Evolutionary conservation across 2,113 vertebrate species (phyloP), one percentile per base, ranked within the genome.

Genomic region (Cyanistes caeruleus): DNA sequence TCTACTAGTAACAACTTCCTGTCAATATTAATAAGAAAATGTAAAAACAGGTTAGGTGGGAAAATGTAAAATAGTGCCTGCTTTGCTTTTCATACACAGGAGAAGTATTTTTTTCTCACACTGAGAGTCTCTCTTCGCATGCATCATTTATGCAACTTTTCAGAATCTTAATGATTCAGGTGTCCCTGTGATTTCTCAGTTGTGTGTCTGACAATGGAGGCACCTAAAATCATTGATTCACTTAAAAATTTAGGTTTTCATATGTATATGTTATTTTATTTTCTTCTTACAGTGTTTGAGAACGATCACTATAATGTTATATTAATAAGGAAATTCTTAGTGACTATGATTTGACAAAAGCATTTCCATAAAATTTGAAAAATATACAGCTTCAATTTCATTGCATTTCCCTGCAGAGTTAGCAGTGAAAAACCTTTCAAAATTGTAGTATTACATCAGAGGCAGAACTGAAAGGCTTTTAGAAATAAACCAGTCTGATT

Each of bases 351-450:
- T 85, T 90, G 22, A 89, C 62, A 93, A 91, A 93, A 94, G 10
- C 1, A 5, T 86, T 86, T 80, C 68, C 68, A 92, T 92, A 90
- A 95, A 93, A 90, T 39, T 55, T 84, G 11, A 19, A 77, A 92
- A 96, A 93, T 33, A 30, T 88, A 94, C 39, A 95, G 83, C 39
- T 90, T 94, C 86, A 39, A 84, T 93, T 90, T 94, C 81, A 88
- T 80, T 92, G 31, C 44, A 70, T 84, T 86, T 90, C 88, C 60
- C 52, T 52, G 22, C 18, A 74, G 82, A 88, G 35, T 74, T 77
- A 77, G 43, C 39, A 75, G 27, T 83, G 68, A 84, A 96, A 96
- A 96, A 78, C 16, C 53, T 63, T 90, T 74, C 35, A 86, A 44
- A 67, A 56, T 59, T 86, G 46, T 82, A 35, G 12, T 75, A 59